Base-by-base conservation (phyloP, 2,797 vertebrate genomes). In the Pantherophis alleghaniensis region DNA sequence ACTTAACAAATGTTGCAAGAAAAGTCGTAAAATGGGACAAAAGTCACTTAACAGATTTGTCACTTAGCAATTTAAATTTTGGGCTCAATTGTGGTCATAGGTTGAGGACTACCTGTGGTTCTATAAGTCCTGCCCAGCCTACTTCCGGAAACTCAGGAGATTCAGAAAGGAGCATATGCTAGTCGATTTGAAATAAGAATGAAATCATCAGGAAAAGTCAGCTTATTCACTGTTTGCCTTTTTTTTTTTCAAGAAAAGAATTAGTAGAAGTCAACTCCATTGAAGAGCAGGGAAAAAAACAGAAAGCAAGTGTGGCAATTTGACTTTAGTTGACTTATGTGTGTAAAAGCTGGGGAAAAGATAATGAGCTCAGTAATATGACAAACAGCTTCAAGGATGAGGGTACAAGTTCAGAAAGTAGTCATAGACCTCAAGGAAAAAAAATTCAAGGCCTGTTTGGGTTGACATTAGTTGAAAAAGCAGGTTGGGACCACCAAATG, bases 191-290 rank as follows among this genome's bases (percentile, higher is more conserved):
- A 79, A 42, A 37, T 79, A 42, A 42, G 74, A 94, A 79, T n/a
- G 61, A 42, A 28, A 89, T 89, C 24, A 89, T 24, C 20, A 87
- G 83, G 14, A 66, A 87, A 91, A 93, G 93, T 95, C 94, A 91
- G 47, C 42, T 93, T 90, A 59, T 88, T 96, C 92, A 83, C 94
- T 96, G 2, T 59, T 66, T 56, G 3, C 6, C 22, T 47, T 47
- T 20, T 55, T 24, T 37, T 37, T 55, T 37, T 57, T 91, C 22
- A 83, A 92, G 92, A 94, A 86, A 42, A 88, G 86, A 92, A 60
- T 60, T 51, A 79, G 89, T 22, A 79, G 69, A 79, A 42, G 1
- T 79, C 74, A 79, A 22, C 18, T 42, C 37, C 16, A 42, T 22
- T 42, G 18, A 79, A 42, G 37, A 42, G 74, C 32, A 79, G 3